These are phyloP conservation scores for Leptestheria dahalacensis DNA, from an alignment of 1,140 invertebrate genomes.

Conservation along the genomic window DNA sequence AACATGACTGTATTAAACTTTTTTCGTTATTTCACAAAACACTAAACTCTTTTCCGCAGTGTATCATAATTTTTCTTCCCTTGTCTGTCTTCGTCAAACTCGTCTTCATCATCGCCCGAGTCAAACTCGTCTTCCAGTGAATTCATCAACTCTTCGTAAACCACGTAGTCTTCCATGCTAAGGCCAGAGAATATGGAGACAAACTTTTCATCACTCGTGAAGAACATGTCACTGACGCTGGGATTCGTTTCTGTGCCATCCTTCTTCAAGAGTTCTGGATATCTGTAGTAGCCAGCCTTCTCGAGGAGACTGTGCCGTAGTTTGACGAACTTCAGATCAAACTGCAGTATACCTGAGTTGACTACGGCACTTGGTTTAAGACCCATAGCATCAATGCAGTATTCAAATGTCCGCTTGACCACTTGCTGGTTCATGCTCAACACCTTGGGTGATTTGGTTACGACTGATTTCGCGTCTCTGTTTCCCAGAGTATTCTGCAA, in stretches of 20 bases:
- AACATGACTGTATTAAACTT: too few relatives aligned
- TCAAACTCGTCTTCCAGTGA: background rate
- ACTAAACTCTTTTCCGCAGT: too few relatives aligned
- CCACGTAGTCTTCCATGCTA: background rate
- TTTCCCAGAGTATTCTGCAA: background rate
- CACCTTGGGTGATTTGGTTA: background rate
- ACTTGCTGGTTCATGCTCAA: background rate
- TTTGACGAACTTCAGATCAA: background rate
- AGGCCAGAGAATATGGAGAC: background rate
- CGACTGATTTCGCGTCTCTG: background rate
- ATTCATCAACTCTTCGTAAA: background rate
- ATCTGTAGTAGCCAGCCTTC: background rate
- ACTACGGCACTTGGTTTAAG: background rate
- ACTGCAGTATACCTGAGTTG: background rate
- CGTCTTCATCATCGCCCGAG: background rate
- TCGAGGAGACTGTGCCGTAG: background rate
- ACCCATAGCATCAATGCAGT: background rate
- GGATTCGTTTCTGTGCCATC: background rate
- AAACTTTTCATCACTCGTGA: background rate
- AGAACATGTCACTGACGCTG: background rate
- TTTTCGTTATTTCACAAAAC: too few relatives aligned
- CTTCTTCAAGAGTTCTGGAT: background rate
- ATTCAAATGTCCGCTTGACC: background rate
- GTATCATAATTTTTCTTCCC: too few relatives aligned
- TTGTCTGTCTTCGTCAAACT: background rate